Percentiles rank a stretch among this genome's conserved stretches.
phyloP scores from a whole-genome alignment of 2,888 invertebrate genomes.

The Sphinx pinastri region DNA sequence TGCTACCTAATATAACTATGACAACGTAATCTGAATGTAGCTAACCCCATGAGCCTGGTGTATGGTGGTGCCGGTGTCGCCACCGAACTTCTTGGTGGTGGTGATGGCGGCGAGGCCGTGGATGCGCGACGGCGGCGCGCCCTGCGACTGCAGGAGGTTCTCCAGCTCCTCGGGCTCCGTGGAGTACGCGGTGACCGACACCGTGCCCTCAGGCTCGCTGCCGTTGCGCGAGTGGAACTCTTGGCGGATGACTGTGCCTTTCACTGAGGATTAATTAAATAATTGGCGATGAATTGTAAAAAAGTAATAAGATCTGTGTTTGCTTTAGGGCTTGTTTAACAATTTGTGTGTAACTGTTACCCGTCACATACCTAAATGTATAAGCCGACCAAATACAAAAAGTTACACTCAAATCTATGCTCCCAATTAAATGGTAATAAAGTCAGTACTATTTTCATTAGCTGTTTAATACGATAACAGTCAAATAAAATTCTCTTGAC shows the following conservation, averaged over 20 bases:
- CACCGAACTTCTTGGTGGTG: constrained; percentile 76
- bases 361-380: too few species aligned
- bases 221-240: constrained; percentile 88
- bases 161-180: constrained; percentile 85
- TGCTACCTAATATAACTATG: too few species aligned
- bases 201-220: constrained; percentile 86
- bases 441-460: too few species aligned
- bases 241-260: constrained; percentile 88
- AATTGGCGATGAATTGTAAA: neutral
- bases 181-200: constrained; percentile 88
- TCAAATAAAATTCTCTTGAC: too few species aligned
- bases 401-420: too few species aligned
- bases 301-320: neutral
- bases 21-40: too few species aligned
- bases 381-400: too few species aligned
- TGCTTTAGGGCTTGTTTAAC: too few species aligned
- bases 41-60: constrained; percentile 65
- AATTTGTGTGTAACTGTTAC: too few species aligned
- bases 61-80: constrained; percentile 67
- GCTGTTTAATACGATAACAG: too few species aligned
- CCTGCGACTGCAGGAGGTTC: constrained; percentile 65
- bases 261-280: constrained; percentile 75
- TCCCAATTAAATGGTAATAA: too few species aligned
- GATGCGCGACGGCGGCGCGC: constrained; percentile 66
- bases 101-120: constrained; percentile 79